Percentiles rank a stretch among this genome's conserved stretches.
Conservation (phyloP, 2,113 vertebrate species). For the Himantopus leucocephalus region DNA sequence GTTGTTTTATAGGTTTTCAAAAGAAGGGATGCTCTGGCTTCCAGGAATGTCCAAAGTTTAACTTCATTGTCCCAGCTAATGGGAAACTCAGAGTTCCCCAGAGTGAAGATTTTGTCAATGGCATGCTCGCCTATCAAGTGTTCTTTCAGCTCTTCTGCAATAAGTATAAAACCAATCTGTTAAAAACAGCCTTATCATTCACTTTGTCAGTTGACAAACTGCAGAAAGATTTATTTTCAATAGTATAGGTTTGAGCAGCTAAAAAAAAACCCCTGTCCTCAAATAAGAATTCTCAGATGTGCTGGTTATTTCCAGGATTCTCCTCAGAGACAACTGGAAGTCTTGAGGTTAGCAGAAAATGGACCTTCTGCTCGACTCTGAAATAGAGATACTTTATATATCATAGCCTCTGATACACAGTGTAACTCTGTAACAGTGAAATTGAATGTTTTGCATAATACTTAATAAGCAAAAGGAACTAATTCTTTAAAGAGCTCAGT, state of each 20-base stretch:
- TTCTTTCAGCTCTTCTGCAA: constrained; percentile 91
- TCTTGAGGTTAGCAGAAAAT: neutral
- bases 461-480: neutral
- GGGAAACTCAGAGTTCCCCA: constrained; percentile 93
- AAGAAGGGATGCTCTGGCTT: constrained; percentile 91
- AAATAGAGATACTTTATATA: neutral
- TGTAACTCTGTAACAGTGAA: neutral
- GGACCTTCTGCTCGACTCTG: neutral
- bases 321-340: neutral
- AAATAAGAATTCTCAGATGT: neutral
- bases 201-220: neutral
- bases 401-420: neutral
- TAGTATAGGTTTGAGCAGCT: neutral
- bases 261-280: neutral
- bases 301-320: neutral
- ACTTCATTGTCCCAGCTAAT: constrained; percentile 98
- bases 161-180: constrained; percentile 45
- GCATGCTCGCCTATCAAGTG: constrained; percentile 89
- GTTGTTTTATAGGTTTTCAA: constrained; percentile 95
- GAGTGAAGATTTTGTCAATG: constrained; percentile 93
- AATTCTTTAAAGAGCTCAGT: neutral
- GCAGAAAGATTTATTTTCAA: neutral
- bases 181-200: neutral
- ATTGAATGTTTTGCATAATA: neutral
- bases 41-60: constrained; percentile 96